These are phyloP conservation scores for Rhodophaea formosa DNA, from an alignment of 2,888 invertebrate species.

Conservation along the genomic window DNA sequence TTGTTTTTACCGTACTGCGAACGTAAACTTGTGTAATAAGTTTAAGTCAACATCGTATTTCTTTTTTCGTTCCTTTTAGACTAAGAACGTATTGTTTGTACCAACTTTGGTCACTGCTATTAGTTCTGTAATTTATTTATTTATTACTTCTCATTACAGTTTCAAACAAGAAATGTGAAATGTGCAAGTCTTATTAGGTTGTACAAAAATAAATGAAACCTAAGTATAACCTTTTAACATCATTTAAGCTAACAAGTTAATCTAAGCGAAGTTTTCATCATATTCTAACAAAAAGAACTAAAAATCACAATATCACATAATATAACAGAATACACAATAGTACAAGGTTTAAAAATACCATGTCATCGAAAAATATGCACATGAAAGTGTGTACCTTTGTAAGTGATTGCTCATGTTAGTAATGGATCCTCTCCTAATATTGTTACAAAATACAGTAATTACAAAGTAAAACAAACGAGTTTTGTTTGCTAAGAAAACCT, in stretches of 20 bases:
- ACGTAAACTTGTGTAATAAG: too few species aligned
- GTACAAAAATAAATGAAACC: conserved; percentile 76
- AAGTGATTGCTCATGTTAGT: too few species aligned
- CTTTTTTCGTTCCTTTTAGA: too few species aligned
- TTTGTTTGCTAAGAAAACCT: neutral
- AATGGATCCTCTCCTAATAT: too few species aligned
- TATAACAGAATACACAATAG: too few species aligned
- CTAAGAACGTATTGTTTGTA: too few species aligned
- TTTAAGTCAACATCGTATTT: too few species aligned
- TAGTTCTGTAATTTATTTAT: too few species aligned
- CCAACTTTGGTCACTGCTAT: too few species aligned
- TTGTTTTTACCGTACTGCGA: too few species aligned
- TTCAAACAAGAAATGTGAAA: conserved; percentile 66
- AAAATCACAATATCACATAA: conserved; percentile 73
- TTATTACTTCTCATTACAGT: conserved; percentile 68
- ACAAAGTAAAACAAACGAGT: neutral
- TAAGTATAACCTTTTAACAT: conserved; percentile 57
- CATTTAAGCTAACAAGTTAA: conserved; percentile 59
- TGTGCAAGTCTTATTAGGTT: conserved; percentile 68
- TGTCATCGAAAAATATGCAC: neutral
- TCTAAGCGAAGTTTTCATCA: conserved; percentile 51
- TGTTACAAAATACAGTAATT: neutral
- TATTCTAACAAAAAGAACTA: conserved; percentile 63
- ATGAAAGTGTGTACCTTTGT: too few species aligned
- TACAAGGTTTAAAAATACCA: neutral